Evolutionary conservation across 2,888 invertebrate genomes (phyloP).

Genomic region (Acanthoscelides obtectus): DNA sequence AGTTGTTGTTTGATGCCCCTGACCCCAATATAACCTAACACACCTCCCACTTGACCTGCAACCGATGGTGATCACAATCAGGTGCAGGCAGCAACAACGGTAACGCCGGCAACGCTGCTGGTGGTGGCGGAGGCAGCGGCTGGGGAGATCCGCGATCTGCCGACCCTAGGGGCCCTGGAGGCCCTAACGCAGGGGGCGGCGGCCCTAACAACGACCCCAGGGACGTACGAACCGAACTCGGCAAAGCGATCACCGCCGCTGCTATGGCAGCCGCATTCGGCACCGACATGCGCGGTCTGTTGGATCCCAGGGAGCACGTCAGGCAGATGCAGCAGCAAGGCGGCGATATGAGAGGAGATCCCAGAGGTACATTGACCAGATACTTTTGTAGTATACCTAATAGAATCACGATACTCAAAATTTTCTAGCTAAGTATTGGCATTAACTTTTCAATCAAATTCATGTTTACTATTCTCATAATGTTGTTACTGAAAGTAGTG

Average conservation of each 20-base stretch:
- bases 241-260: slow-evolving; percentile 28
- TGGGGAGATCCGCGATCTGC: slow-evolving; percentile 51
- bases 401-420: too few species aligned
- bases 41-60: not conserved
- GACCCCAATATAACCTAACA: not conserved
- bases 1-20: too few species aligned
- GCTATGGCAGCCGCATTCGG: slow-evolving; percentile 41
- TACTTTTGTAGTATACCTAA: too few species aligned
- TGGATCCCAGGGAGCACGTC: slow-evolving; percentile 53
- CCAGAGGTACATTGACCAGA: slow-evolving; percentile 53
- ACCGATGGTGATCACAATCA: too few species aligned
- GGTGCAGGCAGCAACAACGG: not conserved
- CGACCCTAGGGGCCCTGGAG: slow-evolving; percentile 41
- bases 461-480: too few species aligned
- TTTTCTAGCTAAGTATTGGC: too few species aligned
- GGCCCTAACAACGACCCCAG: slow-evolving; percentile 23
- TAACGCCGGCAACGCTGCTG: slow-evolving; percentile 44
- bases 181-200: slow-evolving; percentile 51
- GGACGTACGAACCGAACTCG: slow-evolving; percentile 49
- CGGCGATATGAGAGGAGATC: slow-evolving; percentile 65
- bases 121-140: slow-evolving; percentile 46
- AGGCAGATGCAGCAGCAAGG: slow-evolving; percentile 44
- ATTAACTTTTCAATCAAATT: too few species aligned
- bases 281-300: slow-evolving; percentile 40
- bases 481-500: too few species aligned